Percentiles rank a stretch among this genome's conserved stretches.
Conservation (phyloP, 2,888 invertebrate species). For the Eurytoma californica region DNA sequence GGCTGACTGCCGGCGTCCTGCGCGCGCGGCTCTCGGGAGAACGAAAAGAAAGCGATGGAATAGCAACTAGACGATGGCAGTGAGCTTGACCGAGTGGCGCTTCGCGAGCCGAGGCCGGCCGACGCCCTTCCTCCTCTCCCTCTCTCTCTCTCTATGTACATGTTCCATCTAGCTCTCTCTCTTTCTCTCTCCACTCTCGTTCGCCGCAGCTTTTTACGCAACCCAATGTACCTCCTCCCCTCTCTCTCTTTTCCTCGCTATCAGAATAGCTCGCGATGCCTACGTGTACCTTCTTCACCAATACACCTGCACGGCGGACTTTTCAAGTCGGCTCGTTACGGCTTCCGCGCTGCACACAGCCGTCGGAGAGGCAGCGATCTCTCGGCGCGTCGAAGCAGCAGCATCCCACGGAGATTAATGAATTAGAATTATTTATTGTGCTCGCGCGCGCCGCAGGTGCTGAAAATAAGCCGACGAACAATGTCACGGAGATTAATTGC, state of each 20-base stretch:
- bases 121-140: conserved; percentile 71
- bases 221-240: conserved; percentile 59
- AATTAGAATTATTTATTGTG: conserved; percentile 30
- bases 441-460: background rate
- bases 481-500: conserved; percentile 20
- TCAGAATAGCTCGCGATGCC: background rate
- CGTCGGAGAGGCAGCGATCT: no score
- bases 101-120: conserved; percentile 73
- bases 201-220: conserved; percentile 61
- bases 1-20: conserved; percentile 60
- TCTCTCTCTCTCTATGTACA: conserved; percentile 43
- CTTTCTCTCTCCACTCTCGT: background rate
- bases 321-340: background rate
- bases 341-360: background rate
- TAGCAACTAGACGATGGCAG: conserved; percentile 60
- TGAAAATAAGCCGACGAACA: conserved; percentile 11
- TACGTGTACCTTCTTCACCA: no score
- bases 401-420: conserved; percentile 27
- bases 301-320: conserved; percentile 37
- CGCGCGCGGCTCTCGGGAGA: background rate
- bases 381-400: background rate
- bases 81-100: conserved; percentile 71
- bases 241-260: conserved; percentile 47
- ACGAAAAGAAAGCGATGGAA: conserved; percentile 54
- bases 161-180: background rate